Conservation (phyloP, 2,888 invertebrate genomes). For the Drosophila nigricruria region DNA sequence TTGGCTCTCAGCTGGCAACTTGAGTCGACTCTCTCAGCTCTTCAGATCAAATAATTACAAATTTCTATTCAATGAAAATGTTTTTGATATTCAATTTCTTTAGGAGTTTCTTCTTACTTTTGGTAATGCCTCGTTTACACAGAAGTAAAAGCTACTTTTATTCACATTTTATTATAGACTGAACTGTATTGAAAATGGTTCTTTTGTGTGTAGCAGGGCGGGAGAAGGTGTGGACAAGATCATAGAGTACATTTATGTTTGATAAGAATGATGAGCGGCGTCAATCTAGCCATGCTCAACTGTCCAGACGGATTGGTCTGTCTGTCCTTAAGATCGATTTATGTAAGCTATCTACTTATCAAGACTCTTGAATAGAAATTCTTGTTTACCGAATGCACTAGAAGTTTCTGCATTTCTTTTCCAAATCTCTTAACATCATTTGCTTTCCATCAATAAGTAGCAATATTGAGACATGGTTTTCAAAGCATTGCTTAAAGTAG, state of each 20-base stretch:
- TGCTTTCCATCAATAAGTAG: too few relatives aligned
- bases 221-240: not conserved
- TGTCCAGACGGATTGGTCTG: not conserved
- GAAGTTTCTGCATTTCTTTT: not conserved
- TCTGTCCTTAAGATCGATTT: not conserved
- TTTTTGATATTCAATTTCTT: conserved; percentile 1
- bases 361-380: not conserved
- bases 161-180: not conserved
- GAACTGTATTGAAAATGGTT: not conserved
- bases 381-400: not conserved
- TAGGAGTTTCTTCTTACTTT: not conserved
- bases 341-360: not conserved
- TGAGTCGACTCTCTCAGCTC: not conserved
- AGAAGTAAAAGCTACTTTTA: conserved; percentile 3
- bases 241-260: not conserved
- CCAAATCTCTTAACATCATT: not conserved
- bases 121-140: not conserved
- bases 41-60: not conserved
- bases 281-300: not conserved
- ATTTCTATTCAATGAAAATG: conserved; percentile 8
- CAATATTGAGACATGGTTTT: not conserved
- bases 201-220: not conserved
- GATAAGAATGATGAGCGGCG: not conserved
- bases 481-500: not conserved
- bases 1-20: not conserved